Base-by-base conservation (phyloP, 2,888 invertebrate species). In the Noctua janthe region DNA sequence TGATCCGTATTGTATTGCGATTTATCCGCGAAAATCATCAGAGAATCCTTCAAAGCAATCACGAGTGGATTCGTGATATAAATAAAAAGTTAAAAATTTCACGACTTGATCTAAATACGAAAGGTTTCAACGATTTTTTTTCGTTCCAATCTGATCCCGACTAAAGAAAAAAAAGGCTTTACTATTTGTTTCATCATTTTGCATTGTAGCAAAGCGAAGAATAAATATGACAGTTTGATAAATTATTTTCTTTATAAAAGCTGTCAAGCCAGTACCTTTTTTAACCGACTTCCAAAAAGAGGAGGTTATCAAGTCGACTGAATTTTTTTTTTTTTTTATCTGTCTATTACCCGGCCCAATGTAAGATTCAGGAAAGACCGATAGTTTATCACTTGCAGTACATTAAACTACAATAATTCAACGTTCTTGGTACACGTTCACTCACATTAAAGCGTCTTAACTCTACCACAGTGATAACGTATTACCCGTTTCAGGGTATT, bases 401-500 rank as follows among this genome's bases (percentile, higher is more conserved):
- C 90, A 91, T 91, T 92, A 84, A 90, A 88, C 91, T 86, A 87
- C 86, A 89, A 87, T 90, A 86, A 87, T 87, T 88, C 79, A 74
- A 76, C 74, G 82, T 83, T 87, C 83, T 85, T 85, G 74, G 76
- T 86, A 75, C 39, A 88, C 79, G 80, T 85, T 87, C 85, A 77
- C 84, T 91, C 89, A 89, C 89, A 89, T 89, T 91, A 92, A 90
- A 89, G 91, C 89, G 87, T 85, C 86, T 88, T 87, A 87, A 82
- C 83, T 83, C 84, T 86, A 86, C 79, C 81, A 49, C 87, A 84
- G 77, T 80, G 77, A 88, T 91, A 90, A 43, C 6, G 23, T 43
- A 43, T 13, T 39, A 66, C 20, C 20, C 66, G 20, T 39, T 39
- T 39, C 39, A 39, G 39, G 39, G 66, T 66, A 20, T 35, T 23